Conservation (phyloP, 2,113 vertebrate species). For the Oreochromis tanganicae region DNA sequence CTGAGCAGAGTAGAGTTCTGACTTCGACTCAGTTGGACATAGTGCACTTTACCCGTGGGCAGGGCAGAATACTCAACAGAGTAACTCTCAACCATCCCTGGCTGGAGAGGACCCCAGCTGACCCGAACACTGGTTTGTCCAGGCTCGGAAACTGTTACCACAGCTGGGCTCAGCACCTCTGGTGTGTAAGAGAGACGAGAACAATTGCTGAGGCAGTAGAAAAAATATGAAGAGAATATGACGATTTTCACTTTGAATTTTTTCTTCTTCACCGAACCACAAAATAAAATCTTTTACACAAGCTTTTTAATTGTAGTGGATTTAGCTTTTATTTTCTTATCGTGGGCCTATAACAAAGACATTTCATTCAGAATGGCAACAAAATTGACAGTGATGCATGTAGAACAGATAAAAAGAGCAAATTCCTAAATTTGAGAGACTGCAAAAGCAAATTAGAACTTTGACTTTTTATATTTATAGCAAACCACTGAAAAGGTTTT, state of each 20-base stretch:
- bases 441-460: neutral
- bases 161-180: constrained; percentile 73
- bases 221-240: neutral
- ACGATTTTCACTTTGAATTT: neutral
- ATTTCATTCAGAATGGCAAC: neutral
- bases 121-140: constrained; percentile 76
- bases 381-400: neutral
- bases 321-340: neutral
- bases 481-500: neutral
- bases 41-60: constrained; percentile 64
- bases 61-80: constrained; percentile 81
- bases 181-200: neutral
- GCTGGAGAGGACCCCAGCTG: constrained; percentile 83
- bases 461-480: neutral
- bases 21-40: constrained; percentile 67
- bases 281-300: neutral
- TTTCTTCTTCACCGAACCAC: neutral
- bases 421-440: neutral
- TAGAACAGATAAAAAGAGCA: neutral
- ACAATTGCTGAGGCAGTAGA: neutral
- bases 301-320: neutral
- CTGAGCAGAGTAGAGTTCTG: constrained; percentile 80
- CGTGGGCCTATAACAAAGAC: neutral
- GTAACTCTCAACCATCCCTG: constrained; percentile 68
- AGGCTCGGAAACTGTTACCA: constrained; percentile 79